A percentile compares a stretch with the other conserved stretches of the same genome.
Evolutionary conservation across 2,113 vertebrate genomes (phyloP).

Genomic region (Martes martes): DNA sequence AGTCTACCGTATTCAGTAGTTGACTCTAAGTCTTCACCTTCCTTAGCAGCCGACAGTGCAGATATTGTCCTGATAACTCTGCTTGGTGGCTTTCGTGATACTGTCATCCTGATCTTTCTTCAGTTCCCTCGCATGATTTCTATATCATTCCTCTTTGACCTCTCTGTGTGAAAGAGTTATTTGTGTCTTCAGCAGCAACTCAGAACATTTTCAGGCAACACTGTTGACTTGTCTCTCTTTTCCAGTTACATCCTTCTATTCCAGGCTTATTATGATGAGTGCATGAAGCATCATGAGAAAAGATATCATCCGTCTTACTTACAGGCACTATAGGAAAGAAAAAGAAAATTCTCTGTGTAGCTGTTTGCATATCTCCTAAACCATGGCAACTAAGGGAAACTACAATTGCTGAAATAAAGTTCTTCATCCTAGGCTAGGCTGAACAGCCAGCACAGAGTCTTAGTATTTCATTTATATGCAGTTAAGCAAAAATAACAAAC

Average conservation of each 20-base stretch:
- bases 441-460: not conserved
- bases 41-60: not conserved
- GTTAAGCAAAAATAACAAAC: not conserved
- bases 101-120: not conserved
- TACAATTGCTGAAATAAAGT: not conserved
- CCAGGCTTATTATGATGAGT: not conserved
- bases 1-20: not conserved
- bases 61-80: not conserved
- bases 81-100: not conserved
- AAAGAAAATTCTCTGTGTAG: not conserved
- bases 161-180: not conserved
- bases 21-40: not conserved
- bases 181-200: not conserved
- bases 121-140: not conserved
- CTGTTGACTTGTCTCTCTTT: not conserved
- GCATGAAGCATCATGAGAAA: not conserved
- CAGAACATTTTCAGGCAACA: not conserved
- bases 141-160: not conserved
- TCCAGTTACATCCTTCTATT: not conserved
- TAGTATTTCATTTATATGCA: not conserved
- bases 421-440: not conserved
- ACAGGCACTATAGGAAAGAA: not conserved
- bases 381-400: not conserved
- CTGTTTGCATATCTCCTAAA: not conserved
- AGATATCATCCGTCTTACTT: not conserved